Evolutionary conservation across 2,888 invertebrate genomes (phyloP), one percentile per base, ranked within the genome.

Genomic region (Platerodrilus igneus): DNA sequence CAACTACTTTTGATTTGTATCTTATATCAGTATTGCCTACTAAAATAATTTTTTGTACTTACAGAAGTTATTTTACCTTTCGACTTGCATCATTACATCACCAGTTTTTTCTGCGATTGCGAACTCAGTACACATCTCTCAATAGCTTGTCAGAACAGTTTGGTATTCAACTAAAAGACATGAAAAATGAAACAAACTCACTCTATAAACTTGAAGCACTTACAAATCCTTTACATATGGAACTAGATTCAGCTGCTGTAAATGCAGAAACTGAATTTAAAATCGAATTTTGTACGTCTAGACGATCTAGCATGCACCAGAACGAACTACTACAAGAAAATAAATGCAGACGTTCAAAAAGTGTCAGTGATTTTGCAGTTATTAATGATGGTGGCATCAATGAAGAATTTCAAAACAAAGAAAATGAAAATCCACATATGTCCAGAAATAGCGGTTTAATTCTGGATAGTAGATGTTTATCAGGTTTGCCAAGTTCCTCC

Each of bases 11-110:
- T n/a, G n/a, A n/a, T n/a, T 29, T n/a, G n/a, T 17, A 32, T 36
- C 8, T 37, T 22, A 16, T 2, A 13, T 10, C 1, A 17, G 26
- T n/a, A n/a, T n/a, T n/a, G n/a, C n/a, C n/a, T n/a, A 10, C 17
- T 13, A 28, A 14, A 19, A 13, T 19, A 44, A 40, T 20, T 50
- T 35, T 37, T 56, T 47, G 45, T 53, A 51, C 41, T 67, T 72
- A 19, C 59, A 78, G 78, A 66, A 84, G 83, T 58, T 84, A 80
- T 59, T 85, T 83, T 58, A 78, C 83, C 41, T 86, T 85, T 66
- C 82, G 82, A 66, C 65, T 85, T 43, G 84, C 84, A 6, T 85
- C 85, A n/a, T 66, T 85, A 27, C 86, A 86, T 62, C 85, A 86
- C 60, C 79, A 84, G 60, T 77, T 86, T 63, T 86, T 83, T 67